Conservation (phyloP, 2,113 vertebrate genomes). For the Otocyon megalotis region DNA sequence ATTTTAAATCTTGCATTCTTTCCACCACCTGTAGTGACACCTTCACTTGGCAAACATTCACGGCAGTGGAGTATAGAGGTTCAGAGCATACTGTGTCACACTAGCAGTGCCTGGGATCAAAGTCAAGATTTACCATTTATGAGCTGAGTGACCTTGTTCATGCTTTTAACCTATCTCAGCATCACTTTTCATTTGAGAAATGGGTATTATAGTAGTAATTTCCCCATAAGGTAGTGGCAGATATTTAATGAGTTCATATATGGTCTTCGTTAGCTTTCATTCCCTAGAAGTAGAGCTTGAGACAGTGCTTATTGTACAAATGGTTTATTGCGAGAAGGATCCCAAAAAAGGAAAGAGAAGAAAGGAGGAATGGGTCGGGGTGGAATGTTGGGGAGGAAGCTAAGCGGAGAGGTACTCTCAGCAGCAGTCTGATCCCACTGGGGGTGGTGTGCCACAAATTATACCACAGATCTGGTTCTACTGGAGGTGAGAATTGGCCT, state of each 20-base stretch:
- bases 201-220: not conserved
- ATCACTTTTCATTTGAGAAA: not conserved
- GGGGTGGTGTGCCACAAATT: not conserved
- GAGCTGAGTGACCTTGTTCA: not conserved
- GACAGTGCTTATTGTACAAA: not conserved
- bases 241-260: not conserved
- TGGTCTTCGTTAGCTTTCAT: not conserved
- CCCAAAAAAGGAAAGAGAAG: not conserved
- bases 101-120: not conserved
- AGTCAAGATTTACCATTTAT: not conserved
- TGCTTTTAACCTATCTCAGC: not conserved
- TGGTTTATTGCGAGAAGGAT: not conserved
- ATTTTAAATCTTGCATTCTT: not conserved
- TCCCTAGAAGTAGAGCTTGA: not conserved
- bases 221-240: not conserved
- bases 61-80: not conserved
- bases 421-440: not conserved
- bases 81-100: not conserved
- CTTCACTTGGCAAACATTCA: not conserved
- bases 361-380: rapidly evolving
- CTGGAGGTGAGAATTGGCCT: not conserved
- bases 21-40: not conserved
- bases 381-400: not conserved
- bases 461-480: not conserved
- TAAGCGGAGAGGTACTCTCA: not conserved